These are phyloP conservation scores for Drosophila kepulauana DNA, from an alignment of 1,140 invertebrate genomes.

Conservation along the genomic window DNA sequence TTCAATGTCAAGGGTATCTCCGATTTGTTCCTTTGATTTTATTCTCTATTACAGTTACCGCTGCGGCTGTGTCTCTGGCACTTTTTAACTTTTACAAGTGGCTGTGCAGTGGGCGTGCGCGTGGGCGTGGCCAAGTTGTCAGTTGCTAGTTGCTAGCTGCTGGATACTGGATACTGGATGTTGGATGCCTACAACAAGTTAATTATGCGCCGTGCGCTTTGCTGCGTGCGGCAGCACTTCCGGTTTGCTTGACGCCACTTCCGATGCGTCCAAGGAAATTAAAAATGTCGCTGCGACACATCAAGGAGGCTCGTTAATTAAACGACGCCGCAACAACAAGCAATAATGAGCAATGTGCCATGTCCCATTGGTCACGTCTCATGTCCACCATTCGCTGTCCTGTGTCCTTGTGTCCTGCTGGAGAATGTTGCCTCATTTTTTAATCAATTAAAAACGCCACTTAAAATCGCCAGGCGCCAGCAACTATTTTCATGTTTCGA, in stretches of 20 bases:
- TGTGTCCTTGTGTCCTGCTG: not conserved
- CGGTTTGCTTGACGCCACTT: constrained; percentile 69
- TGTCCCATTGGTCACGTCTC: constrained; percentile 7
- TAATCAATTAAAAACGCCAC: constrained; percentile 80
- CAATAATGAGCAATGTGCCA: constrained; percentile 45
- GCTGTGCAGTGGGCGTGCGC: constrained; percentile 31
- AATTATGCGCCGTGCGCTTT: constrained; percentile 70
- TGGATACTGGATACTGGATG: too few relatives aligned
- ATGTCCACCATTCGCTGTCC: not conserved
- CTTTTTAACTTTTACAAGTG: constrained; percentile 55
- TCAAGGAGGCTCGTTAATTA: constrained; percentile 68
- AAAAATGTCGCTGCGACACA: constrained; percentile 67
- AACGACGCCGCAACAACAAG: constrained; percentile 51
- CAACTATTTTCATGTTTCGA: constrained; percentile 63
- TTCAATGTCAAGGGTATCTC: not conserved
- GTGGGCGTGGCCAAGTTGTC: constrained; percentile 57
- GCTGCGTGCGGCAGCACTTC: constrained; percentile 65
- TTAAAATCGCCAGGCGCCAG: constrained; percentile 57
- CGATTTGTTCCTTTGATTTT: not conserved
- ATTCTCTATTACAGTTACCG: not conserved
- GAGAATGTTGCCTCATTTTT: constrained; percentile 51
- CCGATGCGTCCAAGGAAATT: constrained; percentile 70
- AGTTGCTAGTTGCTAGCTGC: not conserved
- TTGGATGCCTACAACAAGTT: constrained; percentile 66
- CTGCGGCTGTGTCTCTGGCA: constrained; percentile 25